Percentiles rank a stretch among this genome's conserved stretches.
phyloP scores from a whole-genome alignment of 2,113 vertebrate genomes.

The Tamias sibiricus region DNA sequence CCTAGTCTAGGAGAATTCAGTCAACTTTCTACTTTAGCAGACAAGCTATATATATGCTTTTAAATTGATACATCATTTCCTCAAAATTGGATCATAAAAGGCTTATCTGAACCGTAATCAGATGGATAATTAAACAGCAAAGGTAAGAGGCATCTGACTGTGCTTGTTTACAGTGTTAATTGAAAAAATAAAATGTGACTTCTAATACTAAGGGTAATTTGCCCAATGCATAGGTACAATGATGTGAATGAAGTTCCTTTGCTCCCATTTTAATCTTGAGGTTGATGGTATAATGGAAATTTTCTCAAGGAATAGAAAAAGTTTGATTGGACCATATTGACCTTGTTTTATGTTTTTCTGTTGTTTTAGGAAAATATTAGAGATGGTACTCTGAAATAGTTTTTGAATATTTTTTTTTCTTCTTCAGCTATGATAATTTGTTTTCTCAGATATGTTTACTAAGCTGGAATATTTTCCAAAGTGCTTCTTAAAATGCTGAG shows the following conservation, averaged over 20 bases:
- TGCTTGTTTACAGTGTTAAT: slow-evolving; percentile 35
- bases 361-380: slow-evolving; percentile 42
- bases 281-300: slow-evolving; percentile 16
- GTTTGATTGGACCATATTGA: slow-evolving; percentile 29
- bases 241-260: neutral
- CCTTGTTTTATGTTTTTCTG: slow-evolving; percentile 24
- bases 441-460: slow-evolving; percentile 23
- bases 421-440: neutral
- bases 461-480: neutral
- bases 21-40: slow-evolving; percentile 60
- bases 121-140: slow-evolving; percentile 70
- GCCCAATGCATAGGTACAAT: neutral
- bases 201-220: slow-evolving; percentile 59
- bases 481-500: slow-evolving; percentile 36
- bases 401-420: neutral
- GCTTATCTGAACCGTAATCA: slow-evolving; percentile 52
- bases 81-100: slow-evolving; percentile 66
- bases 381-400: neutral
- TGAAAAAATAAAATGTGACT: slow-evolving; percentile 58
- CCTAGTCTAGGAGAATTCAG: slow-evolving; percentile 54
- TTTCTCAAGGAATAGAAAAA: neutral
- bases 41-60: slow-evolving; percentile 31
- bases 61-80: slow-evolving; percentile 48
- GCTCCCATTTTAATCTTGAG: neutral
- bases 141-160: slow-evolving; percentile 59